phyloP scores from a whole-genome alignment of 2,888 invertebrate genomes.

The Lottia gigantea region DNA sequence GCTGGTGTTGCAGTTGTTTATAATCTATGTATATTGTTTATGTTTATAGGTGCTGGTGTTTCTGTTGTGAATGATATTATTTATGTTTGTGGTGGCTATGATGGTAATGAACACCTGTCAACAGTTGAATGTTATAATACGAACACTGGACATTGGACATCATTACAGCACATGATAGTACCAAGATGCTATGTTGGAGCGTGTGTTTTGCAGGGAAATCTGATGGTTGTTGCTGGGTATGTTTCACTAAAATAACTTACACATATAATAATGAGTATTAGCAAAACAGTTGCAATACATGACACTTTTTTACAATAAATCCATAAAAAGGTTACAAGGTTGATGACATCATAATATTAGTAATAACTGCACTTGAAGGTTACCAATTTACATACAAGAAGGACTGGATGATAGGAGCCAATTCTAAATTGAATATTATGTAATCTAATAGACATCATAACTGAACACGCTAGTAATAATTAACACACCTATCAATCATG shows the following conservation, averaged over 20 bases:
- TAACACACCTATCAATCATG: no score
- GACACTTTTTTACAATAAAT: no score
- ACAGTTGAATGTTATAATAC: conserved; percentile 64
- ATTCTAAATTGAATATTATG: no score
- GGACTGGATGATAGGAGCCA: no score
- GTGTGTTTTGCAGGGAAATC: conserved; percentile 63
- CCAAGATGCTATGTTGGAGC: conserved; percentile 67
- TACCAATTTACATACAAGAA: no score
- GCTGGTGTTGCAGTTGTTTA: no score
- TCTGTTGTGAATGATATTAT: conserved; percentile 63
- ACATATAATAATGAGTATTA: not conserved
- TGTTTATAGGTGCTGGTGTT: conserved; percentile 62
- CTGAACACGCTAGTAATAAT: no score
- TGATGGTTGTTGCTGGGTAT: conserved; percentile 67
- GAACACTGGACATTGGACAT: conserved; percentile 62
- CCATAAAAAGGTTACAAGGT: no score
- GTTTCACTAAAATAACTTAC: conserved; percentile 20
- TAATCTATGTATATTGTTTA: not conserved
- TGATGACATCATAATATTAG: no score
- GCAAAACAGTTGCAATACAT: no score
- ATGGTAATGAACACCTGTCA: conserved; percentile 63
- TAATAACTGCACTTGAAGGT: no score
- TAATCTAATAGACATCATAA: no score
- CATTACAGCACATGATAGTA: conserved; percentile 57
- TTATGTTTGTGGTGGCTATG: conserved; percentile 67